Evolutionary conservation across 2,888 invertebrate species (phyloP).

Genomic region (Xestia c-nigrum): DNA sequence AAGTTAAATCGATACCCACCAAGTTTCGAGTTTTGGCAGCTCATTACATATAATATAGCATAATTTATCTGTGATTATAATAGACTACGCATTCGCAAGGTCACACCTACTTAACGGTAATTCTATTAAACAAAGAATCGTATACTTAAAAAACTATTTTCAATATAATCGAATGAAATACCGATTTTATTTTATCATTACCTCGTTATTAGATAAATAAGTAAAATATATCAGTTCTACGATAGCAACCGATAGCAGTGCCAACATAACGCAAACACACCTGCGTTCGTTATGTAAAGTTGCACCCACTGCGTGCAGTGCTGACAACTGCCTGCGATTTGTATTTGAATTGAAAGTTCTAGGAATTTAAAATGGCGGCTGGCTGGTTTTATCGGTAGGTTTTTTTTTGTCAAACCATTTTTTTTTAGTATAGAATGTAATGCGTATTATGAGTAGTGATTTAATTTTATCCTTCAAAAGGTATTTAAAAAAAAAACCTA

Average conservation of each 20-base stretch:
- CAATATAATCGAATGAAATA: conserved; percentile 44
- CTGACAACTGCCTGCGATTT: conserved; percentile 50
- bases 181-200: conserved; percentile 56
- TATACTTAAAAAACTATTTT: conserved; percentile 41
- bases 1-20: not conserved
- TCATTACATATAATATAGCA: not conserved
- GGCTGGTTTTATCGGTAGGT: conserved; percentile 4
- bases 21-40: not conserved
- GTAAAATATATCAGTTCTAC: conserved; percentile 14
- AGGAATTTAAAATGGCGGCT: conserved; percentile 35
- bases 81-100: conserved; percentile 28
- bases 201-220: conserved; percentile 50
- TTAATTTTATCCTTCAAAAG: not conserved
- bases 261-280: conserved; percentile 61
- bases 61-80: not conserved
- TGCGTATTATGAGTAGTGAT: too few relatives aligned
- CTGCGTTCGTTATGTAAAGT: conserved; percentile 53
- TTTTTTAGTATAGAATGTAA: too few relatives aligned
- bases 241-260: conserved; percentile 53
- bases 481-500: not conserved
- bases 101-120: conserved; percentile 38
- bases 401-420: not conserved
- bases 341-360: conserved; percentile 37
- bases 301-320: conserved; percentile 52
- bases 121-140: conserved; percentile 38